Base-by-base conservation (phyloP, 2,797 vertebrate genomes). In the Sciurus carolinensis region DNA sequence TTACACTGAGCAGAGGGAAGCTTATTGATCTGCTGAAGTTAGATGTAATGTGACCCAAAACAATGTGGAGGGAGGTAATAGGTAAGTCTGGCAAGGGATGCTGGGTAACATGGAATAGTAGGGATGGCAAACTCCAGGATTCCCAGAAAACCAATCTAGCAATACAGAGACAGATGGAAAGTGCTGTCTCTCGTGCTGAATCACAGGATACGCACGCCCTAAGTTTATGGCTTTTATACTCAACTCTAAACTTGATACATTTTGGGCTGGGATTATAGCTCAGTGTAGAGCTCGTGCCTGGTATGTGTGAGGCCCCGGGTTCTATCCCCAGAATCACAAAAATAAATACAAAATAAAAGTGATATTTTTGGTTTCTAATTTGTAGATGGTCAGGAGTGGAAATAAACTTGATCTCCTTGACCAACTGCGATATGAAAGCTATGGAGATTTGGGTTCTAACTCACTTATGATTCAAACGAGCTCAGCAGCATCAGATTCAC, bases 381-480 rank as follows among this genome's bases (percentile, higher is more conserved):
- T 59, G 57, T 54, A 69, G 11, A 33, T 42, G 18, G 54, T 90
- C 59, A 94, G 76, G 83, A 67, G 50, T 28, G 39, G 50, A 13
- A 84, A 26, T 39, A n/a, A 83, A 36, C 24, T 57, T 72, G 54
- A 59, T 50, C 50, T 54, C 88, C 76, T 59, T 64, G 66, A 59
- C 64, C 39, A 57, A 71, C 28, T 36, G 26, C 54, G 67, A 57
- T 47, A 79, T 62, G 62, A 72, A 92, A 85, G 52, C 13, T 81
- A 69, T 36, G 67, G 50, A 66, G 30, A 24, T 66, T 54, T 66
- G 66, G n/a, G 28, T 90, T 93, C 69, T 77, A 54, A 52, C 90
- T 62, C n/a, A 44, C 54, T 42, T 76, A 77, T 84, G 82, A 94
- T 50, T 82, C 67, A 52, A 79, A 88, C 86, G 67, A 80, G 47